Base-by-base conservation (phyloP, 2,113 vertebrate species). In the Sapajus apella region DNA sequence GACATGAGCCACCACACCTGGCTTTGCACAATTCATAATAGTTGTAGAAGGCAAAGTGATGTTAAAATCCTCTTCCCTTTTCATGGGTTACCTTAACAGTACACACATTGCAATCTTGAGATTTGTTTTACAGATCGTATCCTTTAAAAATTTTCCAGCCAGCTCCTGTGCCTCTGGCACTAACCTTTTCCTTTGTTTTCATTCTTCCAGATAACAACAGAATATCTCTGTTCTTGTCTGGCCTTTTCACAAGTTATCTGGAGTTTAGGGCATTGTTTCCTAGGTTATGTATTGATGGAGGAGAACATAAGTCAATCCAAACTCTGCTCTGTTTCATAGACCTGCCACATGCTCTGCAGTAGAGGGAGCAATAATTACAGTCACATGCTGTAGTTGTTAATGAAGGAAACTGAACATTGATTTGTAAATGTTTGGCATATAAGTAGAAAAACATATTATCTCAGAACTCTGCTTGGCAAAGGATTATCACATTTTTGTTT, bases 151-250 rank as follows among this genome's bases (percentile, higher is more conserved):
- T n/a, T 45, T 86, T 84, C 45, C 40, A 83, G 0, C 40, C 9
- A 32, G 40, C 13, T 83, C 23, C 17, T 40, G 23, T 70, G 32
- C 21, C 50, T n/a, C 37, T 18, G 50, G 66, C 30, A 43, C 55
- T 82, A 72, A 58, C 32, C 64, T 85, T 76, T 81, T 73, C 27
- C 37, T 85, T 94, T n/a, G 13, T 91, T 95, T 64, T 66, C 40
- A 25, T 90, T 84, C 21, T 66, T 90, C 47, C 30, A 13, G 30
- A 4, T 72, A 55, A 56, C 85, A 84, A 64, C 30, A 52, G 77
- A 81, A n/a, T 45, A 8, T 47, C 40, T 21, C 9, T 73, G n/a
- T 76, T 91, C 12, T 37, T 64, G 68, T 68, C 61, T 87, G 79
- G 21, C 52, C 58, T 91, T 91, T 40, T 23, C 58, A 40, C 32